Conservation (phyloP, 2,113 vertebrate species). For the Camelus bactrianus region DNA sequence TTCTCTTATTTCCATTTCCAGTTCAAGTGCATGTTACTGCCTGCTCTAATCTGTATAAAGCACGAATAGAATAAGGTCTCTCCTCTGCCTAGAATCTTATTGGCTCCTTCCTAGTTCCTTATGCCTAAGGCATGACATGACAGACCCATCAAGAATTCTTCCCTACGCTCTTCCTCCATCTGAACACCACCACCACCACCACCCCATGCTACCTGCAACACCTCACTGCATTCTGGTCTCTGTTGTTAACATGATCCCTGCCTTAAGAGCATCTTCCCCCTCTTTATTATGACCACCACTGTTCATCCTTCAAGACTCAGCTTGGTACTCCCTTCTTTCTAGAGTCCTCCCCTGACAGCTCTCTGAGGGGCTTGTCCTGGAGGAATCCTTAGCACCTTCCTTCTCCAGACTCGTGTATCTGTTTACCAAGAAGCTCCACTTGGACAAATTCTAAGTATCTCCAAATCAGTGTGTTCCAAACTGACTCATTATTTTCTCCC, state of each 20-base stretch:
- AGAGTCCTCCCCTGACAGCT: background rate
- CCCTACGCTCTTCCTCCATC: background rate
- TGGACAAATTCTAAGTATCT: background rate
- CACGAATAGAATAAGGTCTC: background rate
- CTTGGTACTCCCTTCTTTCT: background rate
- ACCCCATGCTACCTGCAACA: background rate
- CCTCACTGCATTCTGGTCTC: background rate
- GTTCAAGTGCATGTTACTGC: background rate
- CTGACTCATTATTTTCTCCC: background rate
- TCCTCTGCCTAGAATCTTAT: background rate
- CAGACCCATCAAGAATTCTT: background rate
- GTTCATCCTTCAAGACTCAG: background rate
- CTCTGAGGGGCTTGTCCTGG: background rate
- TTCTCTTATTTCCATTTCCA: background rate
- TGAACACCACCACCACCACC: no score
- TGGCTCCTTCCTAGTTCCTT: background rate
- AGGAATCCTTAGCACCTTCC: background rate
- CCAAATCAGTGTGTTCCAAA: background rate
- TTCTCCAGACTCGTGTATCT: background rate
- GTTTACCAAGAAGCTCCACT: background rate
- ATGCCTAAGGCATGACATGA: background rate
- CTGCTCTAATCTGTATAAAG: background rate
- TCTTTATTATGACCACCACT: background rate
- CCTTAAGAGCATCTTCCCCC: background rate
- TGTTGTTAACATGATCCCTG: background rate